Base-by-base conservation (phyloP, 2,888 invertebrate genomes). In the Formica aserva region DNA sequence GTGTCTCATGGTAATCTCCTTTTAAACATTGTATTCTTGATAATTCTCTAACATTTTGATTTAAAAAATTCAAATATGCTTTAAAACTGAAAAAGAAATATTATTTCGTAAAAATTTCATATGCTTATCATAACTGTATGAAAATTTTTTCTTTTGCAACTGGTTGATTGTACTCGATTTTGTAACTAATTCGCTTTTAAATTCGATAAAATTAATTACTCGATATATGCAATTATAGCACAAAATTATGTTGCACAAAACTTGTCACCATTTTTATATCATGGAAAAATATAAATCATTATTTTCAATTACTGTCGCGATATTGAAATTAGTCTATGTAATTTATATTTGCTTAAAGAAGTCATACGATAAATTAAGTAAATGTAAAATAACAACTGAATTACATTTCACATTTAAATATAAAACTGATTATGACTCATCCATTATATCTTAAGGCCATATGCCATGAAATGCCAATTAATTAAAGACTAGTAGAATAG, bases 381-480 rank as follows among this genome's bases (percentile, higher is more conserved):
- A 18, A 22, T 5, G 29, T n/a, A 3, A 52, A 65, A 1, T 63
- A 55, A 66, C n/a, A n/a, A 55, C 3, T 8, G 3, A 11, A 11
- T 26, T 35, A 41, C 6, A 29, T 76, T 52, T 66, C 32, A 13
- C n/a, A 32, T 13, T 48, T 55, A 35, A 57, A 26, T 57, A 85
- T 78, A 57, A 62, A 69, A 60, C 69, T 66, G 55, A 63, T 74
- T 60, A 66, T 62, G 76, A 81, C 65, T 86, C 75, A 81, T 74
- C 75, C 85, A 86, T 66, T 32, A 85, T 92, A 90, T 88, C 87
- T 89, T 89, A 87, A 90, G 92, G 92, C 92, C 92, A 92, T 92
- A 92, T 84, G 92, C 91, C 92, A 87, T 88, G 85, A 92, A 93
- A 94, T 93, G 94, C 94, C 94, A 94, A 94, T 94, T 94, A 90